These are phyloP conservation scores for Scolopax bukidnonensis DNA, from an alignment of 2,797 vertebrate species.

Conservation along the genomic window DNA sequence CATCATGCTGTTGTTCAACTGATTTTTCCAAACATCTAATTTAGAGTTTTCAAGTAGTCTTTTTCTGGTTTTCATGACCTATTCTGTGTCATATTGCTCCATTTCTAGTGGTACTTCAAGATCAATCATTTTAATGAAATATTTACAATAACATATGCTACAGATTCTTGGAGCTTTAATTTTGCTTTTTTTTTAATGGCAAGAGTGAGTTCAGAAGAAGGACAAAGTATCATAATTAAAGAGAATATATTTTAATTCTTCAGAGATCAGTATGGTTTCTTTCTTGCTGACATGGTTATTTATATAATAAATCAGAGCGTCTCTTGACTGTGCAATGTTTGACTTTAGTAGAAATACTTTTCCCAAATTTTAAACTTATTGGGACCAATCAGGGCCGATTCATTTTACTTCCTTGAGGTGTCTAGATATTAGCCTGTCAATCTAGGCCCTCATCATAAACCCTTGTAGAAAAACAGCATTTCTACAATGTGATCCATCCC, in stretches of 20 bases:
- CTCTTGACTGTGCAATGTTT: not conserved
- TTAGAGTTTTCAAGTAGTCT: not conserved
- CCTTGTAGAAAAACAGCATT: not conserved
- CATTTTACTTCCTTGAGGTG: not conserved
- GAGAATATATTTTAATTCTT: not conserved
- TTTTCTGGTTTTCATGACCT: not conserved
- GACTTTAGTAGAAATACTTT: not conserved
- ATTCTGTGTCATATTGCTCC: not conserved
- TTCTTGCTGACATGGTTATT: not conserved
- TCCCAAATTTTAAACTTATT: not conserved
- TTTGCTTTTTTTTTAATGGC: not conserved
- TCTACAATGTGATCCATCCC: not conserved
- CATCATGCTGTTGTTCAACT: not conserved
- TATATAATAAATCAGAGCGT: not conserved
- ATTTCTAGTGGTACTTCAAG: not conserved
- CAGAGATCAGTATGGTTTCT: not conserved
- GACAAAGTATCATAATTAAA: not conserved
- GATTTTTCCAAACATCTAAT: not conserved
- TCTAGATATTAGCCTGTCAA: not conserved
- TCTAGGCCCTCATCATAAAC: not conserved
- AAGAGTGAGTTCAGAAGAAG: not conserved
- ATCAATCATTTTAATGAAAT: not conserved
- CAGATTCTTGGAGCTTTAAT: not conserved
- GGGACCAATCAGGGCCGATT: accelerated
- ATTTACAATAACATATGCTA: not conserved